Evolutionary conservation across 2,113 vertebrate species (phyloP).

Genomic region (Phoxinus phoxinus): DNA sequence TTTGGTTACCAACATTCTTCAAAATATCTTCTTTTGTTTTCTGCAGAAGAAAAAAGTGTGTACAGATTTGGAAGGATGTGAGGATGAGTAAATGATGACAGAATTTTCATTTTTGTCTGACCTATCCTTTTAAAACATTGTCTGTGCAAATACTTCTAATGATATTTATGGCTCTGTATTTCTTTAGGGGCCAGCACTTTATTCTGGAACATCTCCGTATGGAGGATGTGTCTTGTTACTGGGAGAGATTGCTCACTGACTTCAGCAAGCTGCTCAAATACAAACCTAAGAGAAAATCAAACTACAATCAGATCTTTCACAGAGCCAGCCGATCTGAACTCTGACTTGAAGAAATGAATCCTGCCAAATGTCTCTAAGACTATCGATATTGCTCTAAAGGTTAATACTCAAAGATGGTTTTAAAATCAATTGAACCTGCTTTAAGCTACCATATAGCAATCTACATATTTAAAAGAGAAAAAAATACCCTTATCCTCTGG

Average conservation of each 20-base stretch:
- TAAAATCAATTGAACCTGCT: neutral
- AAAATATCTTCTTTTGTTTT: neutral
- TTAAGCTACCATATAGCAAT: neutral
- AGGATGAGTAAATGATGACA: neutral
- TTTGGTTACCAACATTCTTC: neutral
- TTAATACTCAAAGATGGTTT: neutral
- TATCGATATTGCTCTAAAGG: neutral
- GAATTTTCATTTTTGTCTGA: neutral
- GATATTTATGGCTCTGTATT: constrained; percentile 26
- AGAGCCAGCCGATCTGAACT: constrained; percentile 83
- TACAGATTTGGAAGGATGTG: neutral
- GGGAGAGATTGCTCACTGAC: constrained; percentile 86
- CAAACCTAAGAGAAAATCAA: constrained; percentile 79
- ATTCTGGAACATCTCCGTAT: constrained; percentile 87
- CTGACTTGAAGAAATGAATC: constrained; percentile 60
- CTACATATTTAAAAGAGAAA: neutral
- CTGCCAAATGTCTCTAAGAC: constrained; percentile 10
- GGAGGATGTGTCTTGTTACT: constrained; percentile 93
- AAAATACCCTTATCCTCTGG: neutral
- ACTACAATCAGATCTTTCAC: constrained; percentile 80
- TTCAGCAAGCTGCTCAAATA: constrained; percentile 86
- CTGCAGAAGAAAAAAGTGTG: neutral
- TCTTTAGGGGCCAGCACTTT: constrained; percentile 86
- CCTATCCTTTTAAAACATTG: neutral
- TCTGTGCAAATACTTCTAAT: neutral